These are phyloP conservation scores for Morone saxatilis DNA, from an alignment of 2,113 vertebrate genomes.

Conservation along the genomic window DNA sequence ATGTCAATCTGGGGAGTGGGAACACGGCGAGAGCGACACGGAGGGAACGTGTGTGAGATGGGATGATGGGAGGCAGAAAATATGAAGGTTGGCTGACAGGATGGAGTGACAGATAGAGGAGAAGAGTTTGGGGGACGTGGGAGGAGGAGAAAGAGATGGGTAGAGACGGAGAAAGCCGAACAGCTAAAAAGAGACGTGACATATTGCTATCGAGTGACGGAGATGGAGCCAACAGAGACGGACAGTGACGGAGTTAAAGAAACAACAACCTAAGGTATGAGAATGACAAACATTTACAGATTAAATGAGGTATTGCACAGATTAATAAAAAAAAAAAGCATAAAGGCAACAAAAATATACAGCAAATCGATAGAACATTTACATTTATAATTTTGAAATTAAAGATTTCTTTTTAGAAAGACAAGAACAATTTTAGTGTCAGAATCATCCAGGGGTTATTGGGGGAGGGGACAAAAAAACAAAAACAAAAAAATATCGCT, in stretches of 20 bases:
- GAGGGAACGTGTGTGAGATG: slow-evolving; percentile 26
- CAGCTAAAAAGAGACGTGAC: slow-evolving; percentile 43
- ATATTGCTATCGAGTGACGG: slow-evolving; percentile 27
- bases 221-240: slow-evolving; percentile 25
- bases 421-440: slow-evolving; percentile 92
- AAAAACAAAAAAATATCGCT: slow-evolving; percentile 74
- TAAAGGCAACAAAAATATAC: slow-evolving; percentile 98
- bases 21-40: slow-evolving; percentile 58
- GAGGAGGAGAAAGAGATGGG: slow-evolving; percentile 17
- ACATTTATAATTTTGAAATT: slow-evolving; percentile 92
- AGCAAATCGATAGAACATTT: slow-evolving; percentile 96
- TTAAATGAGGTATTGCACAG: slow-evolving; percentile 99
- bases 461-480: background rate
- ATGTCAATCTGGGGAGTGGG: slow-evolving; percentile 62
- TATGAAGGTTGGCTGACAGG: slow-evolving; percentile 25
- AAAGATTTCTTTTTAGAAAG: slow-evolving; percentile 88
- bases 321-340: slow-evolving; percentile 91
- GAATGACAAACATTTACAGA: slow-evolving; percentile 92
- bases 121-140: slow-evolving; percentile 18
- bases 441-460: slow-evolving; percentile 81
- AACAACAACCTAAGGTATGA: slow-evolving; percentile 80
- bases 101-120: slow-evolving; percentile 45
- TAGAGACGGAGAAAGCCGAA: background rate
- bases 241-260: slow-evolving; percentile 8
- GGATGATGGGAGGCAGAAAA: slow-evolving; percentile 31